These are phyloP conservation scores for Stomorhina lunata DNA, from an alignment of 2,888 invertebrate species.

Conservation along the genomic window DNA sequence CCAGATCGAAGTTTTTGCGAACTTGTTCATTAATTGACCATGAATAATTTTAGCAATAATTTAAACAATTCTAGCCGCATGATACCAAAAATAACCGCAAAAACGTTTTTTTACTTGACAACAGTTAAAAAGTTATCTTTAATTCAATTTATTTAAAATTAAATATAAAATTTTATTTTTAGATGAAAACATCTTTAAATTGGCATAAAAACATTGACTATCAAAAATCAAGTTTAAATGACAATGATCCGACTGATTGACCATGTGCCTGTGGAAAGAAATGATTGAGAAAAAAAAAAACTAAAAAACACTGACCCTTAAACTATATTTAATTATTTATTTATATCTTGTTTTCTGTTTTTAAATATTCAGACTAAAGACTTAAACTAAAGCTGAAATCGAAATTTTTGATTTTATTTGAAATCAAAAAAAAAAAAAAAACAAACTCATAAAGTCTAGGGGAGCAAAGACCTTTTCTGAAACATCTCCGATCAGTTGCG, in stretches of 20 bases:
- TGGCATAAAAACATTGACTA: not conserved
- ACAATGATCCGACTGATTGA: conserved; percentile 3
- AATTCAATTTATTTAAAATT: no score
- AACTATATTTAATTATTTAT: no score
- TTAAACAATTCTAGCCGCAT: not conserved
- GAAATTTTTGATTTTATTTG: conserved; percentile 1
- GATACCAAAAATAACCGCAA: not conserved
- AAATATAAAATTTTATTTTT: no score
- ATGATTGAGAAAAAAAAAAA: no score
- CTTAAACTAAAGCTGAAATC: not conserved
- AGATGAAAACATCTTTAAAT: no score
- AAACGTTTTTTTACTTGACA: not conserved
- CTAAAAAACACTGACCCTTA: not conserved
- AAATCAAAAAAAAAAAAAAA: no score
- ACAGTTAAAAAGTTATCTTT: not conserved
- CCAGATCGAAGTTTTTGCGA: no score
- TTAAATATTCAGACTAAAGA: conserved; percentile 12
- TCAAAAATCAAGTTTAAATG: conserved; percentile 27
- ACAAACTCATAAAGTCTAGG: not conserved
- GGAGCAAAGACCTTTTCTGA: conserved; percentile 47
- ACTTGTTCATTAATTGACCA: not conserved
- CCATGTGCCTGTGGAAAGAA: not conserved
- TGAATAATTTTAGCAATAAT: not conserved
- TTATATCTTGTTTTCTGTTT: no score
- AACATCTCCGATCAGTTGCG: conserved; percentile 5